Base-by-base conservation (phyloP, 1,140 invertebrate species). In the Hormaphis cornu region DNA sequence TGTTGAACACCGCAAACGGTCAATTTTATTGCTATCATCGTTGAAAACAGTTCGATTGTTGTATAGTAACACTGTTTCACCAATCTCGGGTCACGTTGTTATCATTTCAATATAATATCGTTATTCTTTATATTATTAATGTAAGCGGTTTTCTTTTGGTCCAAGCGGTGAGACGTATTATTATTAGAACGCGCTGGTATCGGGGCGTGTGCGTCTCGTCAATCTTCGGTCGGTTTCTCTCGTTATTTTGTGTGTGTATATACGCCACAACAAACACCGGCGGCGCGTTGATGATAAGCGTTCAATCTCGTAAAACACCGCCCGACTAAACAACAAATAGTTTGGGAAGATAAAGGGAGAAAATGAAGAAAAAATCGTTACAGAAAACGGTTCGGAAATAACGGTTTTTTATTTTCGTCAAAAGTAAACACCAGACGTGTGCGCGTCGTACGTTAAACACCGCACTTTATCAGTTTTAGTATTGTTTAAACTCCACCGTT, bases 261-360 rank as follows among this genome's bases (percentile, higher is more conserved):
- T n/a, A n/a, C n/a, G n/a, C n/a, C 61, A 66, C 44, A 66, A 33
- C 28, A 48, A 66, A 46, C 22, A 66, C 61, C 14, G 18, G 42
- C 61, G 61, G n/a, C n/a, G n/a, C n/a, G n/a, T n/a, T n/a, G n/a
- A 50, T 66, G 61, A 48, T 66, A 46, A 35, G 61, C 44, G 61
- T 66, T 66, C 59, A 66, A 66, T 44, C 48, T 66, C n/a, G n/a
- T n/a, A n/a, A n/a, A n/a, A n/a, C n/a, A n/a, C n/a, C n/a, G 33
- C 61, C 28, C 30, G 22, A 30, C 42, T 66, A 66, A 50, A 66
- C 44, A 61, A 30, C 26, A 9, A n/a, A 14, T 7, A 20, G n/a
- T n/a, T n/a, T n/a, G n/a, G 35, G 22, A 59, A 12, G 37, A 37
- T n/a, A 37, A 37, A 56, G 35, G 33, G 26, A 28, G 56, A n/a